Evolutionary conservation across 30 jellyfish, hydroid and myxozoan genomes (phyloP).

Genomic region (Cassiopea andromeda): DNA sequence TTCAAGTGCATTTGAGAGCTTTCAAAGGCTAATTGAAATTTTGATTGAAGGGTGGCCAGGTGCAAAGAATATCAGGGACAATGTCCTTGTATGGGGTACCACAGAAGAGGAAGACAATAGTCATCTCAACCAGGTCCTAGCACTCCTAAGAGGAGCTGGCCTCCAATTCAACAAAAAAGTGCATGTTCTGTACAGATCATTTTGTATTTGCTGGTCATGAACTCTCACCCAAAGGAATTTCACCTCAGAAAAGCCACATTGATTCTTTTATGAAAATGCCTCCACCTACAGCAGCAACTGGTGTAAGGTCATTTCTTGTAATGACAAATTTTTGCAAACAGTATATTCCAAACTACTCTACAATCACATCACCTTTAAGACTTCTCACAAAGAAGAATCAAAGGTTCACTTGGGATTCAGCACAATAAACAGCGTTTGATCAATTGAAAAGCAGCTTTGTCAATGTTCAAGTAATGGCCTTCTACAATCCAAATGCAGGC

Average conservation of each 20-base stretch:
- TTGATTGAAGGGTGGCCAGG: conserved; percentile 28
- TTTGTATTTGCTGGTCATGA: conserved; percentile 30
- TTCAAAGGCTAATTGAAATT: conserved; percentile 34
- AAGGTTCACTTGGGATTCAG: conserved; percentile 22
- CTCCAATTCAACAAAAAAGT: conserved; percentile 7
- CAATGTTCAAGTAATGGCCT: conserved; percentile 17
- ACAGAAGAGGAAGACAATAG: conserved; percentile 33
- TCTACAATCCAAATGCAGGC: conserved; percentile 31
- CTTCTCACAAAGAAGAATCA: not conserved
- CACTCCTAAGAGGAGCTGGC: not conserved
- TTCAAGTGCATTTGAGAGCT: conserved; percentile 44
- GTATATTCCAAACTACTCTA: conserved; percentile 26
- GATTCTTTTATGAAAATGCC: conserved; percentile 11
- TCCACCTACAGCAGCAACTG: conserved; percentile 30
- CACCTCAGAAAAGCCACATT: conserved; percentile 19
- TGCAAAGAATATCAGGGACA: conserved; percentile 42
- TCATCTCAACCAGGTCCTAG: conserved; percentile 18
- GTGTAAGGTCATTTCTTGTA: conserved; percentile 50
- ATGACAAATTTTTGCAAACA: not conserved
- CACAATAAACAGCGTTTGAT: conserved; percentile 22
- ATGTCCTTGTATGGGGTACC: conserved; percentile 49
- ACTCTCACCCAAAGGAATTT: conserved; percentile 23
- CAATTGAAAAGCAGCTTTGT: conserved; percentile 19
- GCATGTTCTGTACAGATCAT: not conserved
- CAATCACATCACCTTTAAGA: conserved; percentile 5